A percentile compares a stretch with the other conserved stretches of the same genome.
phyloP scores from a whole-genome alignment of 2,113 vertebrate species.

The Psophia crepitans region DNA sequence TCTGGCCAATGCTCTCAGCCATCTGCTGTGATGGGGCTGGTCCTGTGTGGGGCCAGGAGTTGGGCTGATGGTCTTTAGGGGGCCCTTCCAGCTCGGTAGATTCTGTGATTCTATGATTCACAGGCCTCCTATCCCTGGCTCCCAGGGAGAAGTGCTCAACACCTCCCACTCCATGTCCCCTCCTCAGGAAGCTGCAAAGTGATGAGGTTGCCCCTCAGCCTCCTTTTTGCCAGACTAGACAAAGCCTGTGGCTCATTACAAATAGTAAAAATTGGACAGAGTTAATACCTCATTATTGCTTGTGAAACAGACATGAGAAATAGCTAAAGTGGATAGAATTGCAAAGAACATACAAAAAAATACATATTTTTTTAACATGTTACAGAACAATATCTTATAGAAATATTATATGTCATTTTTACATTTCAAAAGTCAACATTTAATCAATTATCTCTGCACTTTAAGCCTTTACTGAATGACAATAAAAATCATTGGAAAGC shows the following conservation, averaged over 20 bases:
- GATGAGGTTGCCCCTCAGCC: no score
- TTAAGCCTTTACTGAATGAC: neutral
- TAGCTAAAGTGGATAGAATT: neutral
- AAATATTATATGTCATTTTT: neutral
- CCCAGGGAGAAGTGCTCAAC: no score
- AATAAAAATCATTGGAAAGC: neutral
- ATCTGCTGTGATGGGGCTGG: no score
- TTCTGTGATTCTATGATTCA: no score
- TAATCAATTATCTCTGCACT: neutral
- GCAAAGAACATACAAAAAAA: neutral
- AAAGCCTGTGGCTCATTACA: neutral
- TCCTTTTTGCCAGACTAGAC: neutral
- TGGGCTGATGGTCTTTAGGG: no score
- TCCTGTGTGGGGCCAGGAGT: no score
- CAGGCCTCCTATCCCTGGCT: no score
- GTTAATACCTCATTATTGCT: neutral
- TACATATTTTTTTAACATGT: neutral
- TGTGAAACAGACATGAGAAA: neutral
- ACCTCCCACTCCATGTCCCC: no score
- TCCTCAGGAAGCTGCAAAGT: no score
- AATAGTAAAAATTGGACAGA: neutral
- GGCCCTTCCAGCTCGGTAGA: no score
- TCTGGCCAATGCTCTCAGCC: no score
- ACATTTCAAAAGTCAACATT: neutral
- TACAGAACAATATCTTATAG: neutral